Evolutionary conservation across 2,888 invertebrate genomes (phyloP).

Genomic region (Spodoptera picta): DNA sequence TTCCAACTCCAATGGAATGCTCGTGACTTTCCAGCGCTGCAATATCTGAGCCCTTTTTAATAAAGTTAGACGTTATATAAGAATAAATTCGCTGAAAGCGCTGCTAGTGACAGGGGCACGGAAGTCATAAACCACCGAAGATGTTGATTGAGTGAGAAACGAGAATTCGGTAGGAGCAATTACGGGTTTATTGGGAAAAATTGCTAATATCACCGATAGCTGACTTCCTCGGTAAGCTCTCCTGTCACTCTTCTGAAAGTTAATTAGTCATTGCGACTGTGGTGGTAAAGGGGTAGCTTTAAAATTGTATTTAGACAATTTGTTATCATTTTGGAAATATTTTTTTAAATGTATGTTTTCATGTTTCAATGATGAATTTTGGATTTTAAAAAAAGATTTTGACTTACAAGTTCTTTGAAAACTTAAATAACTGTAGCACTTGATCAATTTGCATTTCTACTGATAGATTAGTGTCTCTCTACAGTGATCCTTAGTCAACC

Average conservation of each 20-base stretch:
- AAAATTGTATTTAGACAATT: slow-evolving; percentile 25
- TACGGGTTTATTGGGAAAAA: slow-evolving; percentile 77
- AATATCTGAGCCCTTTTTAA: slow-evolving; percentile 72
- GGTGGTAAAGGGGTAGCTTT: slow-evolving; percentile 47
- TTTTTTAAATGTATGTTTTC: too few species aligned
- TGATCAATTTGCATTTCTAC: too few species aligned
- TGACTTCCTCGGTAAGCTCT: slow-evolving; percentile 11
- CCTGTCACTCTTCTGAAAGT: slow-evolving; percentile 63
- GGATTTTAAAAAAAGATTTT: too few species aligned
- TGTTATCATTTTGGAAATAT: background rate
- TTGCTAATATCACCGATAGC: slow-evolving; percentile 70
- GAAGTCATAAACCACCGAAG: slow-evolving; percentile 73
- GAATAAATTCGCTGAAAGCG: slow-evolving; percentile 69
- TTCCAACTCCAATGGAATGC: slow-evolving; percentile 70
- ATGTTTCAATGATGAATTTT: too few species aligned
- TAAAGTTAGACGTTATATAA: slow-evolving; percentile 71
- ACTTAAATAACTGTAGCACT: too few species aligned
- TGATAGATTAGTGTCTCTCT: too few species aligned
- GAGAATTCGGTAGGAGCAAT: slow-evolving; percentile 70
- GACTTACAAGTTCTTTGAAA: too few species aligned
- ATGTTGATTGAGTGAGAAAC: slow-evolving; percentile 78
- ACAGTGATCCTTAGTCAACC: too few species aligned
- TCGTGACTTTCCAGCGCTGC: slow-evolving; percentile 71
- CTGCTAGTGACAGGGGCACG: slow-evolving; percentile 57
- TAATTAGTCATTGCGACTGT: slow-evolving; percentile 68